Evolutionary conservation across 2,888 invertebrate genomes (phyloP), one percentile per base, ranked within the genome.

Genomic region (Capitulum mitella): DNA sequence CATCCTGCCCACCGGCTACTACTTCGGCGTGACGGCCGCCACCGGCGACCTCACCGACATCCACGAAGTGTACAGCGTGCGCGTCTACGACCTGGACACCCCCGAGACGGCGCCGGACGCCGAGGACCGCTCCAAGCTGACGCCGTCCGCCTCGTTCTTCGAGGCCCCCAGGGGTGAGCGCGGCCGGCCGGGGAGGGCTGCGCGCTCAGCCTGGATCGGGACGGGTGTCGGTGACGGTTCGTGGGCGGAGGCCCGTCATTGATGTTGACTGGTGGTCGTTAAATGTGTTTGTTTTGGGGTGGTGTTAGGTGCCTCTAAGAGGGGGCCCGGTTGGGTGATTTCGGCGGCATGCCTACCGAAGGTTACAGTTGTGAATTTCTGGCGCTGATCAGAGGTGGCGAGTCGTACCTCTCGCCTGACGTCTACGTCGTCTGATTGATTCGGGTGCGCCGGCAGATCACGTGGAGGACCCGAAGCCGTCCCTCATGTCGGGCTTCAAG

Each of bases 31-130:
- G 8, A 92, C 97, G 0, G 96, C 99, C 0, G 97, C 97, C 0
- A 99, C 99, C 0, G 99, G 99, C 2, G 98, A 99, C 85, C 88
- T 99, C 75, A 92, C 93, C 81, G 99, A 99, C 88, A 96, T 94
- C 86, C 99, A 99, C 86, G 98, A 99, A 86, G 90, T 99, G 81
- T 89, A 95, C 81, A 92, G 95, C 1, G 89, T 99, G 81, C 93
- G 95, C 87, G 90, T 97, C 84, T 98, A 93, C 85, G 97, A 98
- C 85, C 88, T 98, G 80, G 90, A 89, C 84, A 89, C 89, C 85
- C 87, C 87, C 84, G 79, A 54, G 34, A 3, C 46, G 34, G 8
- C n/a, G 76, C 46, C 43, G 14, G 3, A 3, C 22, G 58, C 29
- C 3, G n/a, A 51, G n/a, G 93, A 94, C 83, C 89, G 95, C 82